These are phyloP conservation scores for Zonotrichia leucophrys DNA, from an alignment of 2,113 vertebrate species.

Conservation along the genomic window DNA sequence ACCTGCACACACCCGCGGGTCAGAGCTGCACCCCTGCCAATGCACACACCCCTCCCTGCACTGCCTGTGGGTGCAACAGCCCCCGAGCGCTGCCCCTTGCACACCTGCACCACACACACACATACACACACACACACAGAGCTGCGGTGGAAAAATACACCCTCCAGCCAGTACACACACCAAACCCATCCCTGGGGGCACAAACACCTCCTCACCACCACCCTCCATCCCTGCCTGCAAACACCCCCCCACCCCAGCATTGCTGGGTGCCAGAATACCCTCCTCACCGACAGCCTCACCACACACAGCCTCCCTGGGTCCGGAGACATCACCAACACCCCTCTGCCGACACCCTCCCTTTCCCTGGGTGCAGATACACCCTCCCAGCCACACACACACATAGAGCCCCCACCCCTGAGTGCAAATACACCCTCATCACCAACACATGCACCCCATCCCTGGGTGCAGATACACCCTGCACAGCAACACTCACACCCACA, in stretches of 20 bases:
- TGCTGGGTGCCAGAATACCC: background rate
- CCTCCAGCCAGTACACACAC: background rate
- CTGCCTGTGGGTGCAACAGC: background rate
- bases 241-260: background rate
- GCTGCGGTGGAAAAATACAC: background rate
- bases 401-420: background rate
- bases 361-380: background rate
- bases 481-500: background rate
- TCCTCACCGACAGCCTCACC: background rate
- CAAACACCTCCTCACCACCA: background rate
- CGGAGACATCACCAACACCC: background rate
- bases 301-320: background rate
- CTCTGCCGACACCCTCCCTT: background rate
- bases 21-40: accelerated
- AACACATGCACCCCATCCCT: background rate
- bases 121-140: too few relatives aligned
- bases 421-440: background rate
- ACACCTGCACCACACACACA: background rate
- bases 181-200: background rate
- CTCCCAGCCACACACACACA: background rate
- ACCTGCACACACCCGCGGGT: background rate
- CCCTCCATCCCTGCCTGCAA: background rate
- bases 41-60: background rate
- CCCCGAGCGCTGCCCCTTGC: background rate
- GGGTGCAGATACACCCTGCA: background rate